Evolutionary conservation across 2,113 vertebrate species (phyloP).

Genomic region (Lanius collurio): DNA sequence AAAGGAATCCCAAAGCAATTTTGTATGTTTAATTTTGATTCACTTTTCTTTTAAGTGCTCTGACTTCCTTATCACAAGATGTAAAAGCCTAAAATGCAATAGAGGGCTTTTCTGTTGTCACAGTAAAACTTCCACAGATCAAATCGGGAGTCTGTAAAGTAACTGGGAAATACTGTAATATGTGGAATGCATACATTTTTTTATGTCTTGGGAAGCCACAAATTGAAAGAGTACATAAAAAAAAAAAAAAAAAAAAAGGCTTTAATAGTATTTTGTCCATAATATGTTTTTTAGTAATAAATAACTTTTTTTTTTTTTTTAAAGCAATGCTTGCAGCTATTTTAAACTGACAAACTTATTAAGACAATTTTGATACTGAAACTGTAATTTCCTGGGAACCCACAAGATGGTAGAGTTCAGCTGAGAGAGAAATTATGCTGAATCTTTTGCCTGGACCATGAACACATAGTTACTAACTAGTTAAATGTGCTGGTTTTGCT

Average conservation of each 20-base stretch:
- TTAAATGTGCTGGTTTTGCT: background rate
- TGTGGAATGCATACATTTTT: background rate
- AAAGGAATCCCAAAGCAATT: background rate
- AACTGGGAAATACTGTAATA: background rate
- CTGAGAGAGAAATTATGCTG: background rate
- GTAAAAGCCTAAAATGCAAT: background rate
- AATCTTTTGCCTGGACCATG: background rate
- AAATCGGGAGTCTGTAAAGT: background rate
- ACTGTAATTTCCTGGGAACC: slow-evolving; percentile 16
- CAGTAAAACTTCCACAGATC: background rate
- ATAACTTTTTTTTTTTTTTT: too few species aligned
- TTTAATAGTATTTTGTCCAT: background rate
- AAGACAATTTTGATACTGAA: background rate
- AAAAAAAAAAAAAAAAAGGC: too few species aligned
- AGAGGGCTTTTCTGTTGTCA: background rate
- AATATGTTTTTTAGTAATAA: background rate
- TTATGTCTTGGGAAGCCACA: background rate
- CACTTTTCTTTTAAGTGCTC: background rate
- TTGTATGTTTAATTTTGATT: background rate
- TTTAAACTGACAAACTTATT: background rate
- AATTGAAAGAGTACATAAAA: background rate
- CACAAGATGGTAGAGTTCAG: slow-evolving; percentile 54
- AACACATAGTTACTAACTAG: background rate
- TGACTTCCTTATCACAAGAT: background rate
- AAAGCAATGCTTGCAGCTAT: background rate